Percentiles rank a stretch among this genome's conserved stretches.
Conservation (phyloP, 2,797 vertebrate genomes). For the Steatocranus sp. region DNA sequence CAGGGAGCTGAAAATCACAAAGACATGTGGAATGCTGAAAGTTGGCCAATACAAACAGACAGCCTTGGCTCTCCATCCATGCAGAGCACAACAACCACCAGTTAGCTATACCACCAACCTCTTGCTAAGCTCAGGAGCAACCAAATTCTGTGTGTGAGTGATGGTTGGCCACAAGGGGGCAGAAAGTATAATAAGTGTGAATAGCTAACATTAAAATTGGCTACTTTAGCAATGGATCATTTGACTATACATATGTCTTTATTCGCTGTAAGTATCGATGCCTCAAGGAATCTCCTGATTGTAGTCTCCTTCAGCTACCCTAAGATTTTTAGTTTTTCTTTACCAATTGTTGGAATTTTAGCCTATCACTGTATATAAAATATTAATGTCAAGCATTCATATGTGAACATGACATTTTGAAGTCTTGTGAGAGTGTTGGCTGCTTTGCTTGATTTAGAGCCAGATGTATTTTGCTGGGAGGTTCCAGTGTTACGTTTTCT, state of each 20-base stretch:
- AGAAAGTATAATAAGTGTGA: neutral
- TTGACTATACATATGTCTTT: neutral
- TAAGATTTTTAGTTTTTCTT: neutral
- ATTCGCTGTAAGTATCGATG: neutral
- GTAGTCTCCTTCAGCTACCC: neutral
- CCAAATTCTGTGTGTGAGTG: neutral
- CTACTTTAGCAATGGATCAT: neutral
- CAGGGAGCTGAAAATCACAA: slow-evolving; percentile 79
- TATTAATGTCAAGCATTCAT: neutral
- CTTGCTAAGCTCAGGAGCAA: neutral
- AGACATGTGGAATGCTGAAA: slow-evolving; percentile 80
- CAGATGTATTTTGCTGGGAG: neutral
- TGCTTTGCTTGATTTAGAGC: neutral
- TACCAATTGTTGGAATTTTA: neutral
- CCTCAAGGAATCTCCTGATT: neutral
- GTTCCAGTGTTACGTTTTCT: neutral
- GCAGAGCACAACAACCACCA: slow-evolving; percentile 58
- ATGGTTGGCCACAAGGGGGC: neutral
- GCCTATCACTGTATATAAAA: neutral
- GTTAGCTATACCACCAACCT: slow-evolving; percentile 16
- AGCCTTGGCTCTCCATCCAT: slow-evolving; percentile 64
- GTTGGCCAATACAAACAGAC: slow-evolving; percentile 76
- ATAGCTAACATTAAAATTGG: neutral
- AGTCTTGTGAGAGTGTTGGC: neutral
- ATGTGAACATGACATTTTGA: neutral